Conservation (phyloP, 2,888 invertebrate species). For the Adelognathus sp. region DNA sequence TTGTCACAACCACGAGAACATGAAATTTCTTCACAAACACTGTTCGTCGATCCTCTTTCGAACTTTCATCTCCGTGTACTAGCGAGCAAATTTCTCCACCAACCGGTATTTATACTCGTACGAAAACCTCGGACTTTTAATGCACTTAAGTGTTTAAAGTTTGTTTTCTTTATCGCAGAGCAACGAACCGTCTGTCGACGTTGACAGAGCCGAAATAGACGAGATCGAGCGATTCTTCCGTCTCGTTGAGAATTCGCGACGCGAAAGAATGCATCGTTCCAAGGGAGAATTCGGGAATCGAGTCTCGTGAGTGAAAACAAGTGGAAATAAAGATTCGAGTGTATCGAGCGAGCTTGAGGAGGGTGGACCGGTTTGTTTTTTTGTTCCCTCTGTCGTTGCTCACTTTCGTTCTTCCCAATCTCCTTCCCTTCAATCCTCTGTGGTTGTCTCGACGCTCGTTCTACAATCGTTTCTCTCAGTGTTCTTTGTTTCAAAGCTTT, state of each 20-base stretch:
- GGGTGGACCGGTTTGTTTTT: slow-evolving; percentile 30
- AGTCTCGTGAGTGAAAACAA: slow-evolving; percentile 24
- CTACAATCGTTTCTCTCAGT: too few relatives aligned
- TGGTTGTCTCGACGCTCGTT: not conserved
- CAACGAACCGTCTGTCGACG: not conserved
- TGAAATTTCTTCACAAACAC: too few relatives aligned
- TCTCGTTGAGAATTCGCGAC: slow-evolving; percentile 4
- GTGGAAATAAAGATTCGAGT: slow-evolving; percentile 44
- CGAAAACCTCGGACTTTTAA: not conserved
- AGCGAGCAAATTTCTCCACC: not conserved
- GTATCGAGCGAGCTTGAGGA: slow-evolving; percentile 5
- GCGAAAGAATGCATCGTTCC: slow-evolving; percentile 1
- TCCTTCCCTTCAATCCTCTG: not conserved
- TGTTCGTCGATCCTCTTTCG: not conserved
- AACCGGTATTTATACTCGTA: not conserved
- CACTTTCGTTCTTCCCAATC: not conserved
- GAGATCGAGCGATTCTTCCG: slow-evolving; percentile 27
- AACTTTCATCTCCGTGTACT: not conserved
- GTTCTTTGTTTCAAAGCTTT: not conserved
- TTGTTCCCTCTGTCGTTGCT: not conserved
- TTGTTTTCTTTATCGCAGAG: too few relatives aligned
- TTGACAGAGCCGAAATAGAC: slow-evolving; percentile 45
- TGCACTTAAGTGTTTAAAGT: not conserved
- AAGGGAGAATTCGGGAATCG: slow-evolving; percentile 50
- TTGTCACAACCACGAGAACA: too few relatives aligned